Evolutionary conservation across 2,888 invertebrate species (phyloP).

Genomic region (Nomada flava): DNA sequence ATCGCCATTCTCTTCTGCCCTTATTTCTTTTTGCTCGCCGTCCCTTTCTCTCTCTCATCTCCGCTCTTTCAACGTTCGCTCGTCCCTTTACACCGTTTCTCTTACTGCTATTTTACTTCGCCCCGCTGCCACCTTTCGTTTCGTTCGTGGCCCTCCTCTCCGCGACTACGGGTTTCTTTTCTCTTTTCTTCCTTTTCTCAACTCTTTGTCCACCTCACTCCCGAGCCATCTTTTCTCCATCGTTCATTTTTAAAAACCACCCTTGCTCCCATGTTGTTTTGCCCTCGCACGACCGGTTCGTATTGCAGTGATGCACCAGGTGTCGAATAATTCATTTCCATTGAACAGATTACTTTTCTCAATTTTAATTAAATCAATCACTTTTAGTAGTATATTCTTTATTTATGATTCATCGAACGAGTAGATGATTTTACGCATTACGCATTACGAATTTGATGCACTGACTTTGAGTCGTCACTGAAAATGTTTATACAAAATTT

Average conservation of each 20-base stretch:
- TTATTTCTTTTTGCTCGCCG: neutral
- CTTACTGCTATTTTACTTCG: constrained; percentile 12
- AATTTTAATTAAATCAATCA: too few species aligned
- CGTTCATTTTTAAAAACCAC: constrained; percentile 13
- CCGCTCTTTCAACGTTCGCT: neutral
- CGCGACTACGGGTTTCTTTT: too few species aligned
- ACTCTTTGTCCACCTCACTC: constrained; percentile 1
- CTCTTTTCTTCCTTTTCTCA: too few species aligned
- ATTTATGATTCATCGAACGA: too few species aligned
- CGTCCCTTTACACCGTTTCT: constrained; percentile 1
- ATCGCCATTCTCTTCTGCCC: neutral
- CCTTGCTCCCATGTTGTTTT: constrained; percentile 1
- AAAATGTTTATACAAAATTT: too few species aligned
- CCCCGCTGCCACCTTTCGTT: neutral
- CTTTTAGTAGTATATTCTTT: too few species aligned
- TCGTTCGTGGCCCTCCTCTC: neutral
- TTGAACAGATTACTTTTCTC: too few species aligned
- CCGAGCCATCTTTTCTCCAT: constrained; percentile 6
- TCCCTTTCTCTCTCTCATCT: neutral
- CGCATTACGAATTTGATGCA: too few species aligned
- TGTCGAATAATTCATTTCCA: neutral
- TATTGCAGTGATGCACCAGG: too few species aligned
- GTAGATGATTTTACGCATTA: too few species aligned
- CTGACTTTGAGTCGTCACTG: too few species aligned
- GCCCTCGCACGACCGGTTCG: neutral